Evolutionary conservation across 2,797 vertebrate genomes (phyloP).

Genomic region (Danionella dracula): DNA sequence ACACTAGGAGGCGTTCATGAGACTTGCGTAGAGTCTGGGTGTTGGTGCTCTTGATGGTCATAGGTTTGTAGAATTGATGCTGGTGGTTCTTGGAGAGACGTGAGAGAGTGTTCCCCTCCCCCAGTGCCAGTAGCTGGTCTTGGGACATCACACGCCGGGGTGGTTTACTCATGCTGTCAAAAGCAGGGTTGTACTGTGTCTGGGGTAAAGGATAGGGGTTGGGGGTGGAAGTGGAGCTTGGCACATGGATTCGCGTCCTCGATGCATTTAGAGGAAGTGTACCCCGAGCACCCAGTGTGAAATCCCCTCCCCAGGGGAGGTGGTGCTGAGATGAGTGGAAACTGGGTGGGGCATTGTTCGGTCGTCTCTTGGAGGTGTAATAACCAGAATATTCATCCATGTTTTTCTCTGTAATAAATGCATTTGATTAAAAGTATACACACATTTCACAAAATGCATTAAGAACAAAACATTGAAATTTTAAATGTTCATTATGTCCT

Average conservation of each 20-base stretch:
- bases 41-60: conserved; percentile 62
- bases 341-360: conserved; percentile 58
- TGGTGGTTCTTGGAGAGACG: conserved; percentile 74
- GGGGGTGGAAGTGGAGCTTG: conserved; percentile 61
- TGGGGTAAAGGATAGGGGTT: conserved; percentile 71
- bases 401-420: conserved; percentile 76
- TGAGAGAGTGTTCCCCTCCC: conserved; percentile 70
- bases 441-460: too few relatives aligned
- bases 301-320: conserved; percentile 67
- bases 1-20: conserved; percentile 72
- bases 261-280: conserved; percentile 78
- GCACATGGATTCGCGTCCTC: conserved; percentile 61
- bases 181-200: conserved; percentile 58
- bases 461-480: neutral
- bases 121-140: conserved; percentile 76
- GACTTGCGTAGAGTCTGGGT: conserved; percentile 69
- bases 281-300: conserved; percentile 67
- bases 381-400: conserved; percentile 76
- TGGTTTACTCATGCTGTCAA: conserved; percentile 64
- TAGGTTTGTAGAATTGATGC: conserved; percentile 74
- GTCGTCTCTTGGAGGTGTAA: conserved; percentile 59
- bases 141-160: conserved; percentile 87
- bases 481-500: neutral
- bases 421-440: too few relatives aligned
- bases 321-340: conserved; percentile 73